A percentile compares a stretch with the other conserved stretches of the same genome.
These are phyloP conservation scores for Megaceryle maxima DNA, from an alignment of 2,113 vertebrate species.

Conservation along the genomic window DNA sequence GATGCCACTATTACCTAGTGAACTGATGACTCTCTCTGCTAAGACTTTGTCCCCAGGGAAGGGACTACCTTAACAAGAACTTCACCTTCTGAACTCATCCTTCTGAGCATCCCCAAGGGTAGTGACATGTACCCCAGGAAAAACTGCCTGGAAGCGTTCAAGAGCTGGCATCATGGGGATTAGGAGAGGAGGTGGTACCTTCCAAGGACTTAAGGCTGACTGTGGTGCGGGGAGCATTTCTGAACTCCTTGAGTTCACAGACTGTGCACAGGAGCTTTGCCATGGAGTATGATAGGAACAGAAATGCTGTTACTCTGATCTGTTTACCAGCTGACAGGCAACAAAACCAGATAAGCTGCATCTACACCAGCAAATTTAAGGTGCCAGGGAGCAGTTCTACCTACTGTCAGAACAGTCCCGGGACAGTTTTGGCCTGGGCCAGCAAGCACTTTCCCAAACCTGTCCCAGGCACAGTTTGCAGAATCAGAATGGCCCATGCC, in stretches of 20 bases:
- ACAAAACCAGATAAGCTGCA: neutral
- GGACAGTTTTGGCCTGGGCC: neutral
- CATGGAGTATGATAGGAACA: neutral
- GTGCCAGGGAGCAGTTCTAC: neutral
- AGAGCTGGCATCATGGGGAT: neutral
- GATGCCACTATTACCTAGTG: neutral
- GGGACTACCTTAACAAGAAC: neutral
- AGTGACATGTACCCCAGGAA: neutral
- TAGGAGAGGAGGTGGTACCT: neutral
- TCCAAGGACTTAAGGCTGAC: neutral
- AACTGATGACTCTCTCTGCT: neutral
- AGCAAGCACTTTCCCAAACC: neutral
- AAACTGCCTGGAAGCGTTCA: neutral
- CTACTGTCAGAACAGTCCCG: neutral
- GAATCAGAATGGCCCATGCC: neutral
- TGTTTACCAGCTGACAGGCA: neutral
- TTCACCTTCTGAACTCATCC: neutral
- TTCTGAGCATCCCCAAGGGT: neutral
- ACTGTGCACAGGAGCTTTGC: neutral
- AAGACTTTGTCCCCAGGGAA: neutral
- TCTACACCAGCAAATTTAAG: neutral
- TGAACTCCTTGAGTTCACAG: neutral
- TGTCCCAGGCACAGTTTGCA: neutral
- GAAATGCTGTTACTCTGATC: neutral
- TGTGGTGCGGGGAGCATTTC: neutral